Percentiles rank a stretch among this genome's conserved stretches.
Evolutionary conservation across 2,888 invertebrate genomes (phyloP).

Genomic region (Hedya salicella): DNA sequence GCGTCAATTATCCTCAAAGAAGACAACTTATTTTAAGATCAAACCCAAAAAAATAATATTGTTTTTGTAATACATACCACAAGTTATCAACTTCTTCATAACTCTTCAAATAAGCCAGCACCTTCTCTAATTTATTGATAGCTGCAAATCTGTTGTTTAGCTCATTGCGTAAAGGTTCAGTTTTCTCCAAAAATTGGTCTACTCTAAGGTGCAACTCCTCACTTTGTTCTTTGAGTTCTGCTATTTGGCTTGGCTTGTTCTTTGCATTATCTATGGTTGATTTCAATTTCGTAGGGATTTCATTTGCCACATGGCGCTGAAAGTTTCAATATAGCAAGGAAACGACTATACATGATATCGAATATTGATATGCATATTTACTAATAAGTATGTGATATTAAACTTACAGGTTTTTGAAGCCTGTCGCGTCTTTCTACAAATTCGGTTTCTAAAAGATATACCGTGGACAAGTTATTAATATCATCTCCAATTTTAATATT

Average conservation of each 20-base stretch:
- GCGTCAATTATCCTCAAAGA: no score
- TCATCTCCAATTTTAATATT: constrained; percentile 72
- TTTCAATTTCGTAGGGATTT: constrained; percentile 87
- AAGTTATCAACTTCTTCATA: constrained; percentile 89
- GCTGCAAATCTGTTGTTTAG: constrained; percentile 76
- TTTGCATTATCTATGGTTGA: constrained; percentile 87
- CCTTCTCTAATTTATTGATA: constrained; percentile 82
- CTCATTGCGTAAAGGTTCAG: constrained; percentile 73
- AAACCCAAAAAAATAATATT: background rate
- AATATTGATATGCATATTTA: no score
- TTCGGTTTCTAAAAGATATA: constrained; percentile 65
- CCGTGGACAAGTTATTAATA: constrained; percentile 64
- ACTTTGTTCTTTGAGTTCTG: constrained; percentile 77
- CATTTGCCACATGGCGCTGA: constrained; percentile 87
- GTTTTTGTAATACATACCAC: constrained; percentile 76
- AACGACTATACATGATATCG: background rate
- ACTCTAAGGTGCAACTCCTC: constrained; percentile 71
- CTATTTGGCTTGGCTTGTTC: constrained; percentile 79
- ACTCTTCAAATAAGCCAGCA: constrained; percentile 88
- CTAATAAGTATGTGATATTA: background rate
- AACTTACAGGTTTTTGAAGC: constrained; percentile 65
- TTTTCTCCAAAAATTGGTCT: constrained; percentile 68
- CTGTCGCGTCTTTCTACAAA: constrained; percentile 58
- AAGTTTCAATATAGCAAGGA: constrained; percentile 45
- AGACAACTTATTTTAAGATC: no score